These are phyloP conservation scores for Meganola albula DNA, from an alignment of 2,888 invertebrate genomes.

Conservation along the genomic window DNA sequence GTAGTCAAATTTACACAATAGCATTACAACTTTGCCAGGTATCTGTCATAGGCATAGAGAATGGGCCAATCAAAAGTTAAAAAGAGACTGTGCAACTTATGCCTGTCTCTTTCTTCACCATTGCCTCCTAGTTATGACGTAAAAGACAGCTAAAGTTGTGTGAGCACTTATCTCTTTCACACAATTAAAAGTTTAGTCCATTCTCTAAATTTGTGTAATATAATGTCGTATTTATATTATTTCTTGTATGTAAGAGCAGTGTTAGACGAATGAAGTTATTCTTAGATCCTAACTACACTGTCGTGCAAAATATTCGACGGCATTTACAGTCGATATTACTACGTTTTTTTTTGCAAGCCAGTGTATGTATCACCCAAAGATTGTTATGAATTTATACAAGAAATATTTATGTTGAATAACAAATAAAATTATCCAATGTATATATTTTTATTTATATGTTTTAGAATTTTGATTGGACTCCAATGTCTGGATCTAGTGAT, in stretches of 20 bases:
- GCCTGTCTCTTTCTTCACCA: too few relatives aligned
- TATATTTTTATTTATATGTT: conserved; percentile 32
- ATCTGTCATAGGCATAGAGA: too few relatives aligned
- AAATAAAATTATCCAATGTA: conserved; percentile 69
- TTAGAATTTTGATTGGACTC: conserved; percentile 24
- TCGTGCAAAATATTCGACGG: conserved; percentile 28
- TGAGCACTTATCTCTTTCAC: too few relatives aligned
- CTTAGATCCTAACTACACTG: conserved; percentile 55
- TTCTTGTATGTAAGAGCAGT: conserved; percentile 34
- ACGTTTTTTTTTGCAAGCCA: conserved; percentile 32
- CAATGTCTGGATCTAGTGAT: conserved; percentile 15
- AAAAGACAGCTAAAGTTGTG: too few relatives aligned
- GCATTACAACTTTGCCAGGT: too few relatives aligned
- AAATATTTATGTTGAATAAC: conserved; percentile 76
- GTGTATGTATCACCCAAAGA: conserved; percentile 73
- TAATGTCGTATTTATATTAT: conserved; percentile 28
- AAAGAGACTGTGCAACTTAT: too few relatives aligned
- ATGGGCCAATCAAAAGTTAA: too few relatives aligned
- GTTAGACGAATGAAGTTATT: conserved; percentile 52
- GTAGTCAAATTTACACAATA: too few relatives aligned
- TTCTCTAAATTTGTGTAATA: conserved; percentile 20
- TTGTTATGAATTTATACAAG: conserved; percentile 78
- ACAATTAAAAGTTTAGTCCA: too few relatives aligned
- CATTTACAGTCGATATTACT: conserved; percentile 17
- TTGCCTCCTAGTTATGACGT: too few relatives aligned